Percentiles rank a stretch among this genome's conserved stretches.
Evolutionary conservation across 2,797 vertebrate genomes (phyloP).

Genomic region (Acrocephalus scirpaceus): DNA sequence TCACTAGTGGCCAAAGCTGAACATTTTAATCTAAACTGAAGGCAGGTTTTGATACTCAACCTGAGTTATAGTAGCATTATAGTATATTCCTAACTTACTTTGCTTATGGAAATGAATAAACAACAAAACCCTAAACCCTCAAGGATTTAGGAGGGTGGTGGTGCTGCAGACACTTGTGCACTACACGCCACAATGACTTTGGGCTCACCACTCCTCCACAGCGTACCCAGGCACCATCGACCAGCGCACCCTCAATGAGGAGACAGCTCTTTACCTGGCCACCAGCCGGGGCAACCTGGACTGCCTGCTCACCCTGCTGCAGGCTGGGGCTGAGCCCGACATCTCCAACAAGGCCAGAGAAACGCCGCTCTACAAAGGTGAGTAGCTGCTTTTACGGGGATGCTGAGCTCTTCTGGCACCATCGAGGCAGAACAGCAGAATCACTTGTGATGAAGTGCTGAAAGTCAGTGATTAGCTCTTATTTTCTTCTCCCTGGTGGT

Average conservation of each 20-base stretch:
- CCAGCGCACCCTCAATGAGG: conserved; percentile 92
- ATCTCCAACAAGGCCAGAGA: conserved; percentile 93
- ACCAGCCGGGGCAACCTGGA: conserved; percentile 85
- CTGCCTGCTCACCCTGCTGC: conserved; percentile 85
- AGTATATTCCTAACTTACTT: background rate
- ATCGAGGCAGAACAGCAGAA: background rate
- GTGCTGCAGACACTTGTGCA: background rate
- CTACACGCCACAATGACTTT: background rate
- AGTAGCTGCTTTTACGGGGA: background rate
- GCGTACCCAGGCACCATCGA: conserved; percentile 87
- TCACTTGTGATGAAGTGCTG: background rate
- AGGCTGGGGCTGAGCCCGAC: conserved; percentile 91
- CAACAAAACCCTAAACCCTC: background rate
- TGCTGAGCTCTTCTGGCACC: background rate
- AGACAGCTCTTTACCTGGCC: conserved; percentile 91
- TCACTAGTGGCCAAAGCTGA: background rate
- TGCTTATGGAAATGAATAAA: background rate
- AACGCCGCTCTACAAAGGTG: conserved; percentile 95
- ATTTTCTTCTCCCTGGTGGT: background rate
- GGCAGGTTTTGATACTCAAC: background rate
- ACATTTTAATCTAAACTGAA: background rate
- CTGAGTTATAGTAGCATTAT: background rate
- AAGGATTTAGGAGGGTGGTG: background rate
- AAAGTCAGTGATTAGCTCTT: background rate
- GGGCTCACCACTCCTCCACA: conserved; percentile 21